Percentiles rank a stretch among this genome's conserved stretches.
Evolutionary conservation across 2,797 vertebrate species (phyloP).

Genomic region (Naso thynnoides): DNA sequence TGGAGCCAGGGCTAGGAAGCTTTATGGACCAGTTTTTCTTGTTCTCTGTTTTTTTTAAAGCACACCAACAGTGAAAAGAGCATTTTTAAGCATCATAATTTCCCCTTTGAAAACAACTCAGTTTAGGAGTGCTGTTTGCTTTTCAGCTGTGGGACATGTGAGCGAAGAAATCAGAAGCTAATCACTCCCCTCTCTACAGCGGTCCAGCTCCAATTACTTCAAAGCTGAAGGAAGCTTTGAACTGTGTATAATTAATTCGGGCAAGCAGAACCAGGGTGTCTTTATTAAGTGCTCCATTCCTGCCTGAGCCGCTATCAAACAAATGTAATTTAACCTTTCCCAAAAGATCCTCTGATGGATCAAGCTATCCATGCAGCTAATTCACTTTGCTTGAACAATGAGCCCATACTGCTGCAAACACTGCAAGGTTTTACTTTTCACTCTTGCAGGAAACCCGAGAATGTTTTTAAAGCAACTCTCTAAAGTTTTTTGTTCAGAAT

Average conservation of each 20-base stretch:
- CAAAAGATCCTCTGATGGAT: conserved; percentile 59
- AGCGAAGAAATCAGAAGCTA: conserved; percentile 48
- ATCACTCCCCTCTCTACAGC: conserved; percentile 47
- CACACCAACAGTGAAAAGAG: background rate
- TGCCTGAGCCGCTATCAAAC: conserved; percentile 68
- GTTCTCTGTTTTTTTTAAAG: background rate
- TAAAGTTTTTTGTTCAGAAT: conserved; percentile 10
- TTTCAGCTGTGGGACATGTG: conserved; percentile 2
- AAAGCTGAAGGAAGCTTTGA: conserved; percentile 69
- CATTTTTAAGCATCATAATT: background rate
- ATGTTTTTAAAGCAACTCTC: background rate
- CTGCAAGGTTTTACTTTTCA: conserved; percentile 40
- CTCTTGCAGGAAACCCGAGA: conserved; percentile 34
- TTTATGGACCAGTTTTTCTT: background rate
- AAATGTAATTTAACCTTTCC: conserved; percentile 70
- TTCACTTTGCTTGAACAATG: conserved; percentile 56
- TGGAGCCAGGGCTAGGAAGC: no score
- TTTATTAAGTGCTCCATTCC: conserved; percentile 68
- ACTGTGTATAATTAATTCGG: conserved; percentile 70
- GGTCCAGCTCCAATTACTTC: conserved; percentile 61
- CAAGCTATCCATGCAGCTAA: conserved; percentile 59
- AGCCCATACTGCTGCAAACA: conserved; percentile 19
- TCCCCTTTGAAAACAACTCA: conserved; percentile 15
- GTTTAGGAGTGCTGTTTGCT: conserved; percentile 13
- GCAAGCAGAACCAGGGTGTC: conserved; percentile 64